Evolutionary conservation across 1,140 invertebrate species (phyloP).

Genomic region (Physella acuta): DNA sequence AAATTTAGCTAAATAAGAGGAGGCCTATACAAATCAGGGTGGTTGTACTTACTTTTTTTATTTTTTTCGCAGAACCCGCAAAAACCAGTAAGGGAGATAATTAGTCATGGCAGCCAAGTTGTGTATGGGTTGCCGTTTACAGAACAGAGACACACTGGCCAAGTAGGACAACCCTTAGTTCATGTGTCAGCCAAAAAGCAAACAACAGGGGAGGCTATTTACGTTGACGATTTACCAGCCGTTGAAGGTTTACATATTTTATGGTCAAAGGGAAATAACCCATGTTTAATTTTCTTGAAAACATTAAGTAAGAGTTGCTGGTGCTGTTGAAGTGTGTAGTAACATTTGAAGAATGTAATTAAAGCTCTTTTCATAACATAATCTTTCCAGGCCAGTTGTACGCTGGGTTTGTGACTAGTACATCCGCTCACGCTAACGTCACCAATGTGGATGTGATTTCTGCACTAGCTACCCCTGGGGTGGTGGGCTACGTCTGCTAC

Average conservation of each 20-base stretch:
- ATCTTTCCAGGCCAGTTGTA: conserved; percentile 64
- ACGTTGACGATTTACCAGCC: conserved; percentile 83
- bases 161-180: conserved; percentile 77
- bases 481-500: conserved; percentile 53
- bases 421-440: conserved; percentile 79
- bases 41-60: too few relatives aligned
- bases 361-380: background rate
- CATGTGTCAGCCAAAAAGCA: conserved; percentile 86
- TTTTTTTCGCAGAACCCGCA: too few relatives aligned
- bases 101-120: too few relatives aligned
- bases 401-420: conserved; percentile 76
- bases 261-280: too few relatives aligned
- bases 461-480: conserved; percentile 74
- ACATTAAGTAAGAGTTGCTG: background rate
- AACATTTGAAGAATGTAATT: background rate
- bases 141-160: conserved; percentile 68
- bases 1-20: too few relatives aligned
- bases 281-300: background rate
- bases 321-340: background rate
- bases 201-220: conserved; percentile 86
- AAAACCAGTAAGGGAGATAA: too few relatives aligned
- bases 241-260: conserved; percentile 34
- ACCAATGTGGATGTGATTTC: conserved; percentile 67
- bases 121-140: too few relatives aligned
- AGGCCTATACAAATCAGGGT: too few relatives aligned